Evolutionary conservation across 2,888 invertebrate genomes (phyloP).

Genomic region (Muscina levida): DNA sequence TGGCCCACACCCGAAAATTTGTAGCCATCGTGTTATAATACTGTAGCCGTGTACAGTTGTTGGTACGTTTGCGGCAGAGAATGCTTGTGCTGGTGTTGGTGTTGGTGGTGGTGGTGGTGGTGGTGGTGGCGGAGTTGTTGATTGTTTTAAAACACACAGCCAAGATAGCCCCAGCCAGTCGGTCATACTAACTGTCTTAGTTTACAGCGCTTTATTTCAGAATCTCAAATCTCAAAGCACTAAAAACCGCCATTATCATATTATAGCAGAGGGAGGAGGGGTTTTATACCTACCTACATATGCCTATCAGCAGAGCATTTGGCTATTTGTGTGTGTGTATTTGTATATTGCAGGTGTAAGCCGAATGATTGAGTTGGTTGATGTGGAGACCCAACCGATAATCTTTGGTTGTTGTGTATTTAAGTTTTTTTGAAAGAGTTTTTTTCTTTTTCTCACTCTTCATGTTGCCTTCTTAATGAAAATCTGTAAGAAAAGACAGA

Average conservation of each 20-base stretch:
- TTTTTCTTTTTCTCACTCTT: background rate
- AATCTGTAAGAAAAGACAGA: conserved; percentile 37
- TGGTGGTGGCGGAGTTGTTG: too few species aligned
- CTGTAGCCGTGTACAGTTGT: too few species aligned
- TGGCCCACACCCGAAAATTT: conserved; percentile 76
- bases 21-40: conserved; percentile 50
- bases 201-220: conserved; percentile 47
- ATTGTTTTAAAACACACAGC: background rate
- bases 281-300: background rate
- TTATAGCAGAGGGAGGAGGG: background rate
- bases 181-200: conserved; percentile 38
- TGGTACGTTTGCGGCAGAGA: too few species aligned
- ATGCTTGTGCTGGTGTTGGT: background rate
- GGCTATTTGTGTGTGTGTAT: conserved; percentile 4
- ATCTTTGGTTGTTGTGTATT: background rate
- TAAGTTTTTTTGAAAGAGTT: conserved; percentile 40
- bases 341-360: conserved; percentile 15
- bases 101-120: too few species aligned
- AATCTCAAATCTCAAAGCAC: conserved; percentile 55
- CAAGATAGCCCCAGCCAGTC: background rate
- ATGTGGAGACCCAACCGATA: background rate
- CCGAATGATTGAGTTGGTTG: background rate
- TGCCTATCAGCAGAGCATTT: background rate
- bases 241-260: conserved; percentile 45
- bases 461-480: conserved; percentile 29